These are phyloP conservation scores for Lophotriccus pileatus DNA, from an alignment of 2,797 vertebrate genomes.

Conservation along the genomic window DNA sequence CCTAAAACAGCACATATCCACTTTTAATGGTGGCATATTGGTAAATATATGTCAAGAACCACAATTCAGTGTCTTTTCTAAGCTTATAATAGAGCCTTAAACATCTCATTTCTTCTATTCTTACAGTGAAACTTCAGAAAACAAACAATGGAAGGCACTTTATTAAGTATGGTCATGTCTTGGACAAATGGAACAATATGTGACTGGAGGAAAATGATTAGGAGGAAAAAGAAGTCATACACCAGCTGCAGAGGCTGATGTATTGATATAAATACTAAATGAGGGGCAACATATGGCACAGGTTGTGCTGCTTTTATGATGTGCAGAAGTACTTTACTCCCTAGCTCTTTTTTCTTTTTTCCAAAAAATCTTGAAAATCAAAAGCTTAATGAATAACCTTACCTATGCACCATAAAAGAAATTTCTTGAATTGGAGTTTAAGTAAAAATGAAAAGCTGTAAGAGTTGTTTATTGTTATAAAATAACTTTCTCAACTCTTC, in stretches of 20 bases:
- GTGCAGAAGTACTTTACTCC: neutral
- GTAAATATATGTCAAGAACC: neutral
- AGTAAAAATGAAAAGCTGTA: conserved; percentile 61
- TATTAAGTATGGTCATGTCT: neutral
- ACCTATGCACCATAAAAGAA: neutral
- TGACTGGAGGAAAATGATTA: neutral
- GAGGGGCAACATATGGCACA: neutral
- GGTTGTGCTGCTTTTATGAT: neutral
- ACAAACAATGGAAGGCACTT: neutral
- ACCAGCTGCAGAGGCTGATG: neutral
- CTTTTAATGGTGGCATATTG: neutral
- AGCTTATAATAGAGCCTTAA: neutral
- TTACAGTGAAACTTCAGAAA: neutral
- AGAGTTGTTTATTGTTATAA: conserved; percentile 58
- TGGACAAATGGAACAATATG: neutral
- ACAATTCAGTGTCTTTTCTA: neutral
- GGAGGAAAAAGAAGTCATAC: neutral
- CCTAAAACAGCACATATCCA: neutral
- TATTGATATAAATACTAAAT: neutral
- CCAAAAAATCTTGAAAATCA: conserved; percentile 37
- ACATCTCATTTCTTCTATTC: neutral
- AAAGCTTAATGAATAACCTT: neutral
- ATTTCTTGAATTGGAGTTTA: conserved; percentile 12
- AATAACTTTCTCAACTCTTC: conserved; percentile 60
- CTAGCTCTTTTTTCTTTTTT: neutral